Base-by-base conservation (phyloP, 2,797 vertebrate genomes). In the Limosa lapponica region DNA sequence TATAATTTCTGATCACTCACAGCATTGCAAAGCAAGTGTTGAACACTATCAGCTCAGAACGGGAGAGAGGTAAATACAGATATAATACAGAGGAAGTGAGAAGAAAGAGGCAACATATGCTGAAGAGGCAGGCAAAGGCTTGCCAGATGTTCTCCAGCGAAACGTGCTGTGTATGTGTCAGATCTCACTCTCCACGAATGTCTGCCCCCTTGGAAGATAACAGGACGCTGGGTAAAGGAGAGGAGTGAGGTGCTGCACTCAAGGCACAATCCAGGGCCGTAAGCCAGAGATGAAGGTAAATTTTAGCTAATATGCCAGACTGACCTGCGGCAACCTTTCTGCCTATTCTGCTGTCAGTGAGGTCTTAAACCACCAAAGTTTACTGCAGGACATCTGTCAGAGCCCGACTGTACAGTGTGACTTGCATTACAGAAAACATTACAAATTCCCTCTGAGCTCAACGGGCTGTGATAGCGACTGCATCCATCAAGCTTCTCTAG, bases 1-100 rank as follows among this genome's bases (percentile, higher is more conserved):
- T 48, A 37, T 27, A 5, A 0, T 61, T 62, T 34, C 27, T 16
- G 34, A 39, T 43, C 70, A 3, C 19, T n/a, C 28, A 2, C 0
- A 0, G 48, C 4, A 0, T 1, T 37, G 52, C 64, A 44, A 59
- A 78, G 39, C 7, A 3, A 46, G 57, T 0, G 1, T 0, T 52
- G 22, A 90, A 44, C 0, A 0, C 55, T 7, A 5, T 16, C 54
- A 27, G 44, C 59, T 55, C 43, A 19, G 59, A 87, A 70, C 0
- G 4, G 61, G 41, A 51, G 20, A 62, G 30, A 19, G 32, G 49
- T 3, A 32, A 46, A 46, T n/a, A 32, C 7, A 30, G 58, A 49
- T 2, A 13, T 2, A 37, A 43, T 0, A 49, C 14, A 39, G 41
- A 57, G 43, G 15, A 34, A 59, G 14, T 0, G 32, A 51, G 80